These are phyloP conservation scores for Embidobia sp. DNA, from an alignment of 2,888 invertebrate genomes.

Conservation along the genomic window DNA sequence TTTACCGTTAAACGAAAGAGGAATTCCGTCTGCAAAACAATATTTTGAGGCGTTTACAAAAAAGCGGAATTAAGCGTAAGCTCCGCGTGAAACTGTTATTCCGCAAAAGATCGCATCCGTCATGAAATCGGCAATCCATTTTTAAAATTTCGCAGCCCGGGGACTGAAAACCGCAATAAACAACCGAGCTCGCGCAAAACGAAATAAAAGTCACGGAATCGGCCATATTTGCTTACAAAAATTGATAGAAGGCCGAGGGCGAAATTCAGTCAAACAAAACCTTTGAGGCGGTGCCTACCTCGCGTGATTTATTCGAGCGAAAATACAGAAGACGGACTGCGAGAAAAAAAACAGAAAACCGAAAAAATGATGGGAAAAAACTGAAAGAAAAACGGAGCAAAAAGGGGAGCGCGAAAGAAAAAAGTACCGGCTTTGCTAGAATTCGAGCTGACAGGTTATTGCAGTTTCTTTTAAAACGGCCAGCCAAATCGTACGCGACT, in stretches of 20 bases:
- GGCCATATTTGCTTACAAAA: constrained; percentile 50
- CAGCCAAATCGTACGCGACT: not conserved
- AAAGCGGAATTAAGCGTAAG: no score
- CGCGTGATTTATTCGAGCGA: constrained; percentile 55
- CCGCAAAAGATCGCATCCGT: not conserved
- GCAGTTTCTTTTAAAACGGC: constrained; percentile 26
- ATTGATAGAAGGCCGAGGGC: constrained; percentile 40
- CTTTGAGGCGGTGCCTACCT: constrained; percentile 42
- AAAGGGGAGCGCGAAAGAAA: no score
- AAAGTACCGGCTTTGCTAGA: constrained; percentile 1
- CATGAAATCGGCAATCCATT: not conserved
- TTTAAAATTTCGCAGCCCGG: constrained; percentile 12
- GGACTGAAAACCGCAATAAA: constrained; percentile 22
- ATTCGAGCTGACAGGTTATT: constrained; percentile 22
- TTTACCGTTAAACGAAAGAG: no score
- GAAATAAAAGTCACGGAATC: constrained; percentile 26
- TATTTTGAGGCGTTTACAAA: no score
- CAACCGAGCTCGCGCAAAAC: constrained; percentile 10
- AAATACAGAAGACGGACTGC: constrained; percentile 41
- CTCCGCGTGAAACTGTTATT: not conserved
- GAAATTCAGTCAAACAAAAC: constrained; percentile 51
- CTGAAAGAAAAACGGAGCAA: not conserved
- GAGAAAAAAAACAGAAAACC: constrained; percentile 17
- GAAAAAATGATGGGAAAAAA: constrained; percentile 38
- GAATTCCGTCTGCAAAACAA: no score